Percentiles rank a stretch among this genome's conserved stretches.
phyloP scores from a whole-genome alignment of 2,797 vertebrate genomes.

The Dromococcyx pavoninus region DNA sequence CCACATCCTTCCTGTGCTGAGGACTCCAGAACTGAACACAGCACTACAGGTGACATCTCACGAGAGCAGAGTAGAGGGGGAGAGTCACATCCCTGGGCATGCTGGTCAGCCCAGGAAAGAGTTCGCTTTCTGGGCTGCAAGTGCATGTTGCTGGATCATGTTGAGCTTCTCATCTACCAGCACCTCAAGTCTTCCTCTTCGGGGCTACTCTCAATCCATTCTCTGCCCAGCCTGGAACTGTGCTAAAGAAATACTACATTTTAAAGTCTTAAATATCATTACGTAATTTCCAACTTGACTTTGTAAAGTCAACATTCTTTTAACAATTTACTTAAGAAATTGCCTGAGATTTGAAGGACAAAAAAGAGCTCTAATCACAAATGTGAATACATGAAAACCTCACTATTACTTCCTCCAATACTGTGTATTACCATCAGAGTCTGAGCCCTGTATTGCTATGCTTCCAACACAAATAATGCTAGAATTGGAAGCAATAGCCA shows the following conservation, averaged over 20 bases:
- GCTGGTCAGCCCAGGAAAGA: no score
- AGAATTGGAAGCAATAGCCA: background rate
- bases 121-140: no score
- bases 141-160: no score
- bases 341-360: background rate
- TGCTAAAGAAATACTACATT: background rate
- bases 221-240: no score
- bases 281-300: background rate
- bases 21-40: no score
- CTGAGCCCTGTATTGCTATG: background rate
- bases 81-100: no score
- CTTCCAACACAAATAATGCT: background rate
- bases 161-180: no score
- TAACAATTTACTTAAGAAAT: background rate
- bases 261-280: background rate
- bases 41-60: no score
- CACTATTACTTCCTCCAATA: background rate
- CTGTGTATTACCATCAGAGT: background rate
- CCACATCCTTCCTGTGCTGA: no score
- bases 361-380: background rate
- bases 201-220: no score
- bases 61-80: no score
- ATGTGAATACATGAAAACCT: background rate
- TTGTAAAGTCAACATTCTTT: background rate
- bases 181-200: no score